Base-by-base conservation (phyloP, 2,797 vertebrate species). In the Etheostoma perlongum region DNA sequence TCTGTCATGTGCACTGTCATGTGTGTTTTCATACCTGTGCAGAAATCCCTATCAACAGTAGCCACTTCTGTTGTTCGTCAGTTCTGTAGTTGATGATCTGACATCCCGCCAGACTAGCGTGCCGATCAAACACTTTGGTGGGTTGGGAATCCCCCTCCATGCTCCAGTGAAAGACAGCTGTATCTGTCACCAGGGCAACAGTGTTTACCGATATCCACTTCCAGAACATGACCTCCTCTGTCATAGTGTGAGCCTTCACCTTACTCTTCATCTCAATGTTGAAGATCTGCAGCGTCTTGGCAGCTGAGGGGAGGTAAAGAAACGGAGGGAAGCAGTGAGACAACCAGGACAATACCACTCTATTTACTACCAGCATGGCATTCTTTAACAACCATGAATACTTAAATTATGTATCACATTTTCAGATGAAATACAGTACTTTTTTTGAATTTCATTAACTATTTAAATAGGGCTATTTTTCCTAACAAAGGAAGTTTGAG, bases 241-340 rank as follows among this genome's bases (percentile, higher is more conserved):
- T 92, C 96, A 97, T 97, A 0, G 96, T 96, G 89, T 99, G 97
- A 67, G 97, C 96, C 93, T 98, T 99, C 95, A 98, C 94, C 93
- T 98, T 99, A 79, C 96, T 99, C 94, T 98, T 98, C 96, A 97
- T 97, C 91, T 98, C 97, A 73, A 98, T 98, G 93, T 98, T 99
- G 91, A 99, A 98, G 84, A 98, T 98, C 87, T 98, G 98, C 85
- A 99, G 96, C 0, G 96, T 98, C 93, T 98, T 98, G 69, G 96
- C 97, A 65, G 97, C 97, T 99, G 86, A 78, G 44, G 54, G 44
- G 44, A 59, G 42, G 73, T 33, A n/a, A 57, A 59, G 33, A 59
- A 53, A 69, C 19, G 59, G 12, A 46, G 42, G 8, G 44, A 13
- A 12, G 11, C 23, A 1, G 19, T 88, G 64, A 88, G 75, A 81